Conservation (phyloP, 2,113 vertebrate species). For the Capricornis sumatraensis region DNA sequence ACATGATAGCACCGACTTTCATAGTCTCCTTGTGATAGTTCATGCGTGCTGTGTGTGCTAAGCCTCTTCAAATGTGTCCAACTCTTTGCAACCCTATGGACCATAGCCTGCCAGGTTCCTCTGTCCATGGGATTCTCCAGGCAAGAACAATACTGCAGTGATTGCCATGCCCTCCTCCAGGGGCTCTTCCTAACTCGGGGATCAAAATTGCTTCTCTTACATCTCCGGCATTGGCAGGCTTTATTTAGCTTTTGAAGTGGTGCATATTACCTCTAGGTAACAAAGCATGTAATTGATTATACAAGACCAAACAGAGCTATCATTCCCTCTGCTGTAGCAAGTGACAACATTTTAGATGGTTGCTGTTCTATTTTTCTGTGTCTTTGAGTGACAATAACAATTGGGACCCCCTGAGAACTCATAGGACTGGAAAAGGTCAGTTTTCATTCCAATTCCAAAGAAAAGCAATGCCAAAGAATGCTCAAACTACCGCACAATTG, state of each 20-base stretch:
- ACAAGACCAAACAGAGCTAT: not conserved
- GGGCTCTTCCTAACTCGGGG: not conserved
- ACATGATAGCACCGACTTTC: not conserved
- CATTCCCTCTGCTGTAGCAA: not conserved
- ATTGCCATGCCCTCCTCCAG: not conserved
- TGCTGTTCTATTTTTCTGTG: not conserved
- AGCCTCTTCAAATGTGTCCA: not conserved
- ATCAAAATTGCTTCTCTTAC: not conserved
- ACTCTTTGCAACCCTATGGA: not conserved
- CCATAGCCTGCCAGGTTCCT: not conserved
- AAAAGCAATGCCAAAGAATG: no score
- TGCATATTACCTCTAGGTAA: not conserved
- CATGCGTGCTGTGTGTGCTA: not conserved
- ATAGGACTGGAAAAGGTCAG: no score
- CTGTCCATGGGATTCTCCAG: not conserved
- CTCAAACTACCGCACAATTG: no score
- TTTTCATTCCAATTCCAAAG: no score
- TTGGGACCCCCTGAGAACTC: no score
- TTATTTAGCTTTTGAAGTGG: not conserved
- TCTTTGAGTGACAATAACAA: not conserved
- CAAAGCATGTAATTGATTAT: not conserved
- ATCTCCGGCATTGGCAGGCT: not conserved
- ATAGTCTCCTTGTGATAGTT: not conserved
- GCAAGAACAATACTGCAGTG: not conserved
- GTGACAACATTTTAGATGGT: not conserved